Evolutionary conservation across 2,888 invertebrate species (phyloP).

Genomic region (Calliscelio sp.): DNA sequence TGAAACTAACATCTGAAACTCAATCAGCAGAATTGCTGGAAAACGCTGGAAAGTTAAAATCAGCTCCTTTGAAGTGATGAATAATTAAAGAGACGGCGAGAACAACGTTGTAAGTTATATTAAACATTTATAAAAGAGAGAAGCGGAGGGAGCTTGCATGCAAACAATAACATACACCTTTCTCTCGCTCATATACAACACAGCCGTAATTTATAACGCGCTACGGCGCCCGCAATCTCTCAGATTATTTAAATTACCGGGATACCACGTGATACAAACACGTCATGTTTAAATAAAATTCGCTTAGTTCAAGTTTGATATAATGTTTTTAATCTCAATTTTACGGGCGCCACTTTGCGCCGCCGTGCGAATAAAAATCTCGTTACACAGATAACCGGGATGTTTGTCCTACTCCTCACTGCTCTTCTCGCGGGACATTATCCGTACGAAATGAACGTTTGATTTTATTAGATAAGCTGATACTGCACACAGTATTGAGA

Average conservation of each 20-base stretch:
- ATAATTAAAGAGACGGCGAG: slow-evolving; percentile 53
- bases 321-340: slow-evolving; percentile 37
- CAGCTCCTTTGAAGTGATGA: slow-evolving; percentile 53
- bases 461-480: slow-evolving; percentile 56
- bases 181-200: slow-evolving; percentile 51
- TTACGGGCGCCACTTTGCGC: slow-evolving; percentile 1
- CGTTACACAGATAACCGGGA: slow-evolving; percentile 38
- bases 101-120: slow-evolving; percentile 60
- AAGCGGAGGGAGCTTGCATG: slow-evolving; percentile 39
- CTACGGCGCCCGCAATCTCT: slow-evolving; percentile 48
- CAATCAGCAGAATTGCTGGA: too few relatives aligned
- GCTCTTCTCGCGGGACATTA: slow-evolving; percentile 35
- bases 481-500: slow-evolving; percentile 44
- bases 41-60: slow-evolving; percentile 44
- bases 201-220: slow-evolving; percentile 61
- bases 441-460: slow-evolving; percentile 30
- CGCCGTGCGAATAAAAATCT: slow-evolving; percentile 48
- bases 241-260: slow-evolving; percentile 55
- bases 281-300: slow-evolving; percentile 39
- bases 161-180: slow-evolving; percentile 64
- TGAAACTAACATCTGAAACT: too few relatives aligned
- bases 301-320: slow-evolving; percentile 18
- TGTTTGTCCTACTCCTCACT: slow-evolving; percentile 29
- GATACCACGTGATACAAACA: slow-evolving; percentile 31
- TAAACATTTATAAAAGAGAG: slow-evolving; percentile 62